These are phyloP conservation scores for Connochaetes taurinus DNA, from an alignment of 2,113 vertebrate genomes.

Conservation along the genomic window DNA sequence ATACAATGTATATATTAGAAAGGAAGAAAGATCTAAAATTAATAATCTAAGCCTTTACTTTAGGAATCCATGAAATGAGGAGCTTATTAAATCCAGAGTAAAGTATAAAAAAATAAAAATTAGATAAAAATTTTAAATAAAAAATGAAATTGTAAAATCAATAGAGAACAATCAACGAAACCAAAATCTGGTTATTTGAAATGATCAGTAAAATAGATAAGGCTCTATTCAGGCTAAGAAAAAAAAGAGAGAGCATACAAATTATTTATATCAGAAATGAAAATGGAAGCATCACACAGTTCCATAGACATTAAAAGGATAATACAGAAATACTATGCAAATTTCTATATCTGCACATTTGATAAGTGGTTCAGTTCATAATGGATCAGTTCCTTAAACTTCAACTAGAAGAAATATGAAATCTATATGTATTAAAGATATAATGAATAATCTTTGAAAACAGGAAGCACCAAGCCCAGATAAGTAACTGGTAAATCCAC, in stretches of 20 bases:
- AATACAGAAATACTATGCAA: background rate
- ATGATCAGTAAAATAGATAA: background rate
- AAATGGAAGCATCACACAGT: background rate
- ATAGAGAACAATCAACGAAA: background rate
- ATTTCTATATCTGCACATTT: background rate
- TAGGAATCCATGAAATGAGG: background rate
- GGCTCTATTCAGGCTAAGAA: background rate
- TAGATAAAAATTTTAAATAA: background rate
- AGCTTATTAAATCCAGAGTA: background rate
- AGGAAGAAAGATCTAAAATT: background rate
- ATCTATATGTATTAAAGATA: background rate
- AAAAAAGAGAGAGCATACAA: background rate
- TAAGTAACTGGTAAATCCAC: background rate
- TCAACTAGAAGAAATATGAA: background rate
- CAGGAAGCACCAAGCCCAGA: background rate
- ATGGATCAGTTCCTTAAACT: background rate
- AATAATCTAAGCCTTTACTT: background rate
- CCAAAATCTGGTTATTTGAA: background rate
- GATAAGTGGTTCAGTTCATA: background rate
- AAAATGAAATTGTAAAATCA: background rate
- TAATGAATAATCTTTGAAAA: background rate
- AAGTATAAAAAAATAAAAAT: background rate
- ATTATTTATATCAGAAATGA: background rate
- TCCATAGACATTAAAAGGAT: background rate
- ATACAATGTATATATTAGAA: background rate